Evolutionary conservation across 2,888 invertebrate genomes (phyloP), one percentile per base, ranked within the genome.

Genomic region (Crematogaster levior): DNA sequence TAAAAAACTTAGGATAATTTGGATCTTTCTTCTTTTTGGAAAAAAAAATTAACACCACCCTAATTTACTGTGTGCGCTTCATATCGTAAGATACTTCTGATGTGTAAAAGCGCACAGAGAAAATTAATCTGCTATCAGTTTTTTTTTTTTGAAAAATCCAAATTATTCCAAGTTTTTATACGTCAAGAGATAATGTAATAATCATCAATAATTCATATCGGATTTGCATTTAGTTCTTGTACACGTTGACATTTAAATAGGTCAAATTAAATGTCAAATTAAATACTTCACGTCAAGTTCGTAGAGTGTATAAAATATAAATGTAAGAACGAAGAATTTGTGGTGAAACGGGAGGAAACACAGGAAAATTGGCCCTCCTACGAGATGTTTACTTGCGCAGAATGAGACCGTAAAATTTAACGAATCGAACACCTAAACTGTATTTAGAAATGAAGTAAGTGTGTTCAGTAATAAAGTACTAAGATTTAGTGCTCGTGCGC

Each of bases 401-500:
- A 66, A 30, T 18, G 56, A 18, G 21, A 30, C 12, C 40, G 30
- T 43, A n/a, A 63, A 56, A 15, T 56, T 56, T 30, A 56, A 56
- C 34, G 43, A 77, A 53, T 56, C 27, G 24, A 21, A 37, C n/a
- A 21, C 66, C 65, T 34, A 34, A 58, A 15, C 56, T 43, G 56
- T 56, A 79, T 66, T 66, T 56, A 66, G 77, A 66, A 43, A 77
- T n/a, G 43, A 34, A 43, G 43, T 12, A 43, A 46, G 27, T 34
- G 27, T 34, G 34, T 68, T 68, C 30, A 3, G 56, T 66, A 77
- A 79, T 66, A 68, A 66, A 43, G 30, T 66, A 5, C 12, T 2
- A 30, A 79, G 68, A 79, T 79, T 68, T 58, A 58, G 43, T 43
- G 56, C 37, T 56, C 53, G 43, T 56, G 56, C 30, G 43, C 24